Conservation (phyloP, 2,797 vertebrate genomes). For the Myripristis murdjan region DNA sequence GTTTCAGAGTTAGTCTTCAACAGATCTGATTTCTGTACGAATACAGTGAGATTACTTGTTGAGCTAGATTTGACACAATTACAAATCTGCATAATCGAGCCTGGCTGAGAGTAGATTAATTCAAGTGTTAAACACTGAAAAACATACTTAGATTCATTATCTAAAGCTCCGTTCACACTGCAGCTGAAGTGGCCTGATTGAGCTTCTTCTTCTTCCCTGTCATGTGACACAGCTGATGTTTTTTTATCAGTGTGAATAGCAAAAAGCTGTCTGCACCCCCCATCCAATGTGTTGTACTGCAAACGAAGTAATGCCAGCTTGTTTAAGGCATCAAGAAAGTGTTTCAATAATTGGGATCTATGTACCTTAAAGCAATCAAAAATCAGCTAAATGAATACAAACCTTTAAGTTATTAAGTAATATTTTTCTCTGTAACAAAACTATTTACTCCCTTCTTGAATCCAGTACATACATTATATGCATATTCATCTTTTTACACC, state of each 20-base stretch:
- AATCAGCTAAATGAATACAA: constrained; percentile 86
- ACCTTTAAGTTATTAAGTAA: constrained; percentile 73
- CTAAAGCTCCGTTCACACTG: neutral
- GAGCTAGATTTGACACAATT: neutral
- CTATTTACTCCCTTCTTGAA: constrained; percentile 53
- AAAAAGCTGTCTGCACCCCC: too few species aligned
- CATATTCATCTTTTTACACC: constrained; percentile 80
- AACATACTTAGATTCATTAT: neutral
- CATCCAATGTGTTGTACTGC: constrained; percentile 18
- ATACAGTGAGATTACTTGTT: neutral
- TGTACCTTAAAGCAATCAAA: constrained; percentile 90
- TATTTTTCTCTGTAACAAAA: constrained; percentile 87
- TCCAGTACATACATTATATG: constrained; percentile 75
- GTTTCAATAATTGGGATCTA: constrained; percentile 91
- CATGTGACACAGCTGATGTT: too few species aligned
- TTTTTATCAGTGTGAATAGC: too few species aligned
- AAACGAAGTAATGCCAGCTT: constrained; percentile 66
- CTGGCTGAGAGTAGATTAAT: neutral
- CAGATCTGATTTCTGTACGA: neutral
- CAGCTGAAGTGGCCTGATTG: neutral
- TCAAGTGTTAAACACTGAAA: too few species aligned
- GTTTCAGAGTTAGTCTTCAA: constrained; percentile 7
- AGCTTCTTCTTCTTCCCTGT: too few species aligned
- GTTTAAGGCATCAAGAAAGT: constrained; percentile 70
- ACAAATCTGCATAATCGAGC: too few species aligned